A percentile compares a stretch with the other conserved stretches of the same genome.
Conservation (phyloP, 2,888 invertebrate genomes). For the Apamea crenata region DNA sequence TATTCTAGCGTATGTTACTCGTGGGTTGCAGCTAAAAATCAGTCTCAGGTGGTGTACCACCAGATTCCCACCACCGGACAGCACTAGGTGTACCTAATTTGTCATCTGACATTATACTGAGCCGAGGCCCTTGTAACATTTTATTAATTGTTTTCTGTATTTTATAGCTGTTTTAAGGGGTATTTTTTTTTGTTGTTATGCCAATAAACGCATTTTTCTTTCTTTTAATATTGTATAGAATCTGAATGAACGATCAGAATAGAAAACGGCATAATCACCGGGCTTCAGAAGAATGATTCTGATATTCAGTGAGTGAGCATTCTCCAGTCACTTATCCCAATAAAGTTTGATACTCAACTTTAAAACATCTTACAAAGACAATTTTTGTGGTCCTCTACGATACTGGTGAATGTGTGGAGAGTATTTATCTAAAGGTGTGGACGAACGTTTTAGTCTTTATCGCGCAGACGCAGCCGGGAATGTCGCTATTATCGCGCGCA, state of each 20-base stretch:
- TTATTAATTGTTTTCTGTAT: too few species aligned
- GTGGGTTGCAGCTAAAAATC: too few species aligned
- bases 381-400: constrained; percentile 44
- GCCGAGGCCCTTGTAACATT: too few species aligned
- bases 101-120: too few species aligned
- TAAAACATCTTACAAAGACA: constrained; percentile 39
- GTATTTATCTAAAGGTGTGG: constrained; percentile 79
- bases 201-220: too few species aligned
- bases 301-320: neutral
- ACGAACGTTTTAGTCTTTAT: constrained; percentile 84
- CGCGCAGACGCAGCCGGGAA: constrained; percentile 70
- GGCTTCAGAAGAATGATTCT: neutral
- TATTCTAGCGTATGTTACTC: too few species aligned
- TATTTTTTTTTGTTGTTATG: too few species aligned
- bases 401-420: constrained; percentile 62
- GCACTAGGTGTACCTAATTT: too few species aligned
- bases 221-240: neutral
- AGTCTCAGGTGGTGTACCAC: too few species aligned
- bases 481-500: constrained; percentile 81
- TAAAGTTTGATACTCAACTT: constrained; percentile 6
- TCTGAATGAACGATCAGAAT: too few species aligned
- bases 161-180: too few species aligned
- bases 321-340: neutral
- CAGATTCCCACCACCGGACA: too few species aligned
- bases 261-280: neutral